A percentile compares a stretch with the other conserved stretches of the same genome.
Conservation (phyloP, 2,113 vertebrate genomes). For the Solea senegalensis region DNA sequence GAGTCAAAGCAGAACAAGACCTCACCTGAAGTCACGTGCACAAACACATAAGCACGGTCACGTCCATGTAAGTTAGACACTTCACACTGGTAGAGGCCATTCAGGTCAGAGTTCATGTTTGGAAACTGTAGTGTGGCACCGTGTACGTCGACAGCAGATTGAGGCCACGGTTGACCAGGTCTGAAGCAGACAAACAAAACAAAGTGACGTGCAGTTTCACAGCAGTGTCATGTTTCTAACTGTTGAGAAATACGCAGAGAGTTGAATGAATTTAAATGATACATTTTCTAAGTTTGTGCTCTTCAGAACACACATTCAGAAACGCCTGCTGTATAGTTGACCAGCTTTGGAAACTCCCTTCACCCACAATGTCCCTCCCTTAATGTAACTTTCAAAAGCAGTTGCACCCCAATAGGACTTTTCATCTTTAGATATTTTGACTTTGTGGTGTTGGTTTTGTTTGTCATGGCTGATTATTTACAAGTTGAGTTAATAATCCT, state of each 20-base stretch:
- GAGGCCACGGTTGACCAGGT: not conserved
- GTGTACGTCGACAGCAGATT: conserved; percentile 19
- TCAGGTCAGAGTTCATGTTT: conserved; percentile 12
- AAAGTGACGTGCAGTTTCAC: too few relatives aligned
- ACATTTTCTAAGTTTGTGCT: too few relatives aligned
- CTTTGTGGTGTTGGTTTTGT: not conserved
- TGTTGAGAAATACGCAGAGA: too few relatives aligned
- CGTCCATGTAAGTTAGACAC: conserved; percentile 43
- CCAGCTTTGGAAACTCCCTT: too few relatives aligned
- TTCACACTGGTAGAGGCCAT: conserved; percentile 64
- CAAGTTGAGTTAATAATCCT: too few relatives aligned
- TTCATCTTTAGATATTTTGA: not conserved
- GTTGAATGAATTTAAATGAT: too few relatives aligned
- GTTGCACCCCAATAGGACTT: not conserved
- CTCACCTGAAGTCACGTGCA: conserved; percentile 39
- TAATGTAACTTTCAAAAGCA: too few relatives aligned
- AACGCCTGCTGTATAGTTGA: too few relatives aligned
- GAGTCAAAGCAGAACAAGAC: not conserved
- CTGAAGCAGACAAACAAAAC: conserved; percentile 23
- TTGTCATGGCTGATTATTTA: too few relatives aligned
- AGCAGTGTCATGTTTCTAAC: not conserved
- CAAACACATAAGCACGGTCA: not conserved
- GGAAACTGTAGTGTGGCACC: conserved; percentile 28
- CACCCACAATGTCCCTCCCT: too few relatives aligned
- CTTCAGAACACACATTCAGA: too few relatives aligned